Conservation (phyloP, 1,140 invertebrate genomes). For the Drosophila sturtevanti region DNA sequence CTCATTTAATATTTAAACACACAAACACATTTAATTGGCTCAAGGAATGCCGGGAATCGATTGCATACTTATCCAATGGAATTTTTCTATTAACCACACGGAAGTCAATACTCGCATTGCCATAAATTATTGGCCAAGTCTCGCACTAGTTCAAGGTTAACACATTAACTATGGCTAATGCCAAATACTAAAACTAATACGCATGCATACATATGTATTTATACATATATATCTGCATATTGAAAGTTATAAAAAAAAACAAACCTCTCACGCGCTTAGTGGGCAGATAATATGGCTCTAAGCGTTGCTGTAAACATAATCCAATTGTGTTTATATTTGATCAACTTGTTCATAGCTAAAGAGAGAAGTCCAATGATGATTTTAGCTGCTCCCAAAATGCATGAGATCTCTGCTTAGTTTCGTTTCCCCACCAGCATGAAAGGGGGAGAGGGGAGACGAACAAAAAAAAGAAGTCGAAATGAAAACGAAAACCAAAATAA, state of each 20-base stretch:
- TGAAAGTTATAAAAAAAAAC: constrained; percentile 11
- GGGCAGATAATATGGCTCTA: constrained; percentile 31
- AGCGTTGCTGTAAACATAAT: constrained; percentile 31
- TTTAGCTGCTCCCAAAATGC: constrained; percentile 21
- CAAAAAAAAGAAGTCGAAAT: background rate
- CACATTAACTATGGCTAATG: constrained; percentile 41
- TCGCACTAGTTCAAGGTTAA: constrained; percentile 68
- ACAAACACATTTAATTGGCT: constrained; percentile 27
- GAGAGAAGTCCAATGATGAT: constrained; percentile 5
- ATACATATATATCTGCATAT: constrained; percentile 31
- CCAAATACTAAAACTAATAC: constrained; percentile 46
- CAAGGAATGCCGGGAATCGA: constrained; percentile 34
- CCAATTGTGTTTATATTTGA: constrained; percentile 26
- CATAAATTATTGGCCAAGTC: constrained; percentile 11
- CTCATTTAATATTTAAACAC: constrained; percentile 35
- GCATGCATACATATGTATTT: no score
- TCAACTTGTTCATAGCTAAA: background rate
- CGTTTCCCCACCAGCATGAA: constrained; percentile 29
- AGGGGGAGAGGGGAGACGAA: background rate
- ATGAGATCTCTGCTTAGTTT: constrained; percentile 42
- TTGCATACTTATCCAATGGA: constrained; percentile 31
- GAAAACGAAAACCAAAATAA: constrained; percentile 33
- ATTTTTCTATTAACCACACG: constrained; percentile 27
- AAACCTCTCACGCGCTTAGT: constrained; percentile 29
- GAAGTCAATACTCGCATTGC: constrained; percentile 21